phyloP scores from a whole-genome alignment of 2,888 invertebrate genomes.

The Caradrina clavipalpis region DNA sequence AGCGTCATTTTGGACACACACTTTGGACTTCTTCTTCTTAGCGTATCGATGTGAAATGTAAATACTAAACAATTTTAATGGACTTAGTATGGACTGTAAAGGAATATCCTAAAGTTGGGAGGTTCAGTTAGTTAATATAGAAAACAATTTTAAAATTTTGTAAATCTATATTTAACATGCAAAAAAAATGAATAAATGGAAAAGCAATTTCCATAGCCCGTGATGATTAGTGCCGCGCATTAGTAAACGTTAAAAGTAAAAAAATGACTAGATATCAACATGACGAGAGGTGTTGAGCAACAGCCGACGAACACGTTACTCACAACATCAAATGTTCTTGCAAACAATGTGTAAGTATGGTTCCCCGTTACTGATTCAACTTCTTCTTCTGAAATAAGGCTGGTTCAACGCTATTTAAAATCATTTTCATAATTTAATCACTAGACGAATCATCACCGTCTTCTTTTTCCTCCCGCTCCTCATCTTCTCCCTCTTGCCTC shows the following conservation, averaged over 20 bases:
- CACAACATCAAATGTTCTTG: too few relatives aligned
- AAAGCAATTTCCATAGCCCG: constrained; percentile 10
- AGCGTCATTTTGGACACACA: too few relatives aligned
- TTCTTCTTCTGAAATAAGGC: too few relatives aligned
- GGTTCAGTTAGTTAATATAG: background rate
- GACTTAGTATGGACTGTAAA: too few relatives aligned
- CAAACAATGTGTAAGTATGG: too few relatives aligned
- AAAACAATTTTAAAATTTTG: constrained; percentile 14
- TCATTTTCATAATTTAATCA: constrained; percentile 68
- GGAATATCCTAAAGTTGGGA: background rate
- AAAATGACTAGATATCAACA: constrained; percentile 64
- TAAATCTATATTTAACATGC: constrained; percentile 18
- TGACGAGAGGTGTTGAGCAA: background rate
- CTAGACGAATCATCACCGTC: constrained; percentile 74
- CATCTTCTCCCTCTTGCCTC: constrained; percentile 71
- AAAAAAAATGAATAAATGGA: constrained; percentile 10
- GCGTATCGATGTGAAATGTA: too few relatives aligned
- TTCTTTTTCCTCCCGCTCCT: constrained; percentile 71
- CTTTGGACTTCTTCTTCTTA: too few relatives aligned
- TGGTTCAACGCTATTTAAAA: background rate
- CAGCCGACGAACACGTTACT: background rate
- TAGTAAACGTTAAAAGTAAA: constrained; percentile 31
- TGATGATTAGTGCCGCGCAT: background rate
- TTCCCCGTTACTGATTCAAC: too few relatives aligned
- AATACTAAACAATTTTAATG: too few relatives aligned